Evolutionary conservation across 2,113 vertebrate genomes (phyloP).

Genomic region (Haemorhous mexicanus): DNA sequence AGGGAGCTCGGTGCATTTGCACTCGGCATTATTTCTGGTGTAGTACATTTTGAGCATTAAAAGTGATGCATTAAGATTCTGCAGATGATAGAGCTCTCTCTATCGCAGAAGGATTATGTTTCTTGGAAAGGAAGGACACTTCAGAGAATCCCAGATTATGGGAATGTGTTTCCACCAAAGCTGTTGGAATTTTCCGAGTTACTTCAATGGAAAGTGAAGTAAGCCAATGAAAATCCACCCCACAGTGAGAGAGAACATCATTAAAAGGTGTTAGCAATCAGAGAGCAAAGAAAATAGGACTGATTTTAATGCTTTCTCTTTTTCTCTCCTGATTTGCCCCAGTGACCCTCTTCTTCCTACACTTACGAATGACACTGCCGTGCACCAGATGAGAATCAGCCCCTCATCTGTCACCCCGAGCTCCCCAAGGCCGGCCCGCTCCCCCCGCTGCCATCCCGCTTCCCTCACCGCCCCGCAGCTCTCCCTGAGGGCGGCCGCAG

Average conservation of each 20-base stretch:
- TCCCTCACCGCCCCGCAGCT: accelerated
- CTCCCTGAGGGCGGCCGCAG: background rate
- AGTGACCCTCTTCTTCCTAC: background rate
- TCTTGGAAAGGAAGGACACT: constrained; percentile 31
- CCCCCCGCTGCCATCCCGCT: accelerated
- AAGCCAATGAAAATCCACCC: constrained; percentile 21
- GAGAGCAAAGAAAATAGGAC: background rate
- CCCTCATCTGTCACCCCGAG: accelerated
- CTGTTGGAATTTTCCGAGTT: constrained; percentile 33
- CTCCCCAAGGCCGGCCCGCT: accelerated
- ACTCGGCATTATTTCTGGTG: background rate
- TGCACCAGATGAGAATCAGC: background rate
- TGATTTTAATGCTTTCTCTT: background rate
- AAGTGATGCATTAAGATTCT: background rate
- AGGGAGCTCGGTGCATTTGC: background rate
- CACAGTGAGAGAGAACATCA: background rate
- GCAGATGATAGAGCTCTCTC: background rate
- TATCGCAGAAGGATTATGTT: background rate
- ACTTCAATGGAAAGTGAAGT: constrained; percentile 39
- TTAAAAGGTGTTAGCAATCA: background rate
- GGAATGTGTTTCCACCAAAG: background rate
- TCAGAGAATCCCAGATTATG: constrained; percentile 15
- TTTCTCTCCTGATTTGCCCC: background rate
- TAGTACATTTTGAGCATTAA: background rate
- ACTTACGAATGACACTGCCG: background rate